Conservation (phyloP, 2,888 invertebrate species). For the Gryllus longicercus region DNA sequence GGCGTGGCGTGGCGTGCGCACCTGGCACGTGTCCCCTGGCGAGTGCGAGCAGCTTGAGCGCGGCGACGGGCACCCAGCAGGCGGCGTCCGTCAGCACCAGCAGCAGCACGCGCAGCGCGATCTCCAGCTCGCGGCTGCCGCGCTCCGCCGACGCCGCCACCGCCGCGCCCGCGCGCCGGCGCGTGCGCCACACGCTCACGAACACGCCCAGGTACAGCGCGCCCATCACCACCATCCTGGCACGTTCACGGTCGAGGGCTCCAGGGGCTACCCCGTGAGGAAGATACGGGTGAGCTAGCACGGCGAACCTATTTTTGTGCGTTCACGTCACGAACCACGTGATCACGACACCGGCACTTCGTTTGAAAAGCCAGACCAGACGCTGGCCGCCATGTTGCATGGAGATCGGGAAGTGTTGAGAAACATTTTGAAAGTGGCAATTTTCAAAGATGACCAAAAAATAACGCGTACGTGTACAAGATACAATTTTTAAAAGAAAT, state of each 20-base stretch:
- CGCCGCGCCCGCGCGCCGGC: conserved; percentile 52
- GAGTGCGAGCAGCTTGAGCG: conserved; percentile 61
- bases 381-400: no score
- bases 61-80: conserved; percentile 68
- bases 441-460: no score
- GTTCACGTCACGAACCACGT: no score
- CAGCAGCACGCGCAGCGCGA: conserved; percentile 64
- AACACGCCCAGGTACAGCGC: conserved; percentile 61
- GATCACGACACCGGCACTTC: no score
- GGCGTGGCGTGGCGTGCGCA: conserved; percentile 42
- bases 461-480: no score
- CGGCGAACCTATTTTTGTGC: no score
- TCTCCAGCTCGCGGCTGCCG: conserved; percentile 57
- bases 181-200: conserved; percentile 59
- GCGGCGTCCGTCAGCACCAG: conserved; percentile 67
- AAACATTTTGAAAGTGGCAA: no score
- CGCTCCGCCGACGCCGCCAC: conserved; percentile 37
- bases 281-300: no score
- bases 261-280: no score
- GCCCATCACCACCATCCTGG: conserved; percentile 56
- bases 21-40: conserved; percentile 54
- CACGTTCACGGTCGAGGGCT: conserved; percentile 33
- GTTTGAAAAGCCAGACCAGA: no score
- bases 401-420: no score
- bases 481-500: no score